Evolutionary conservation across 2,888 invertebrate genomes (phyloP), one percentile per base, ranked within the genome.

Genomic region (Sussaba pulchella): DNA sequence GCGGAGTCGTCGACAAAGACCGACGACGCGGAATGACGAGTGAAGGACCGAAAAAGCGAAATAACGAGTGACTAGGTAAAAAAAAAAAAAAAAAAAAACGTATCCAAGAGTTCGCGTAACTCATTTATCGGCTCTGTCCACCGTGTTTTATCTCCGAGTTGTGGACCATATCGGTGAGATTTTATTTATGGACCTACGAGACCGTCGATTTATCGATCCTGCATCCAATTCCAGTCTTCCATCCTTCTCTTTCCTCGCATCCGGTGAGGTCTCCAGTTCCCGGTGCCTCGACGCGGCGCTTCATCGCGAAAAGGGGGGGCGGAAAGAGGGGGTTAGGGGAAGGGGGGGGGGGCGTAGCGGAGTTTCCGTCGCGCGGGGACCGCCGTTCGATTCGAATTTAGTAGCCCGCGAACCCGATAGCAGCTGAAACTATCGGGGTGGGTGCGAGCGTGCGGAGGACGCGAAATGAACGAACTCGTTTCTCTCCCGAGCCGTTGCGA

Each of bases 311-410:
- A 12, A 66, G 43, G 50, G 36, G 19, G 36, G 24, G 47, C 19
- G 52, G 10, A 12, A 66, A 31, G 50, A 36, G 19, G 14, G 19
- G 43, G 12, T 10, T 36, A 57, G 31, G 31, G 31, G 2, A 31
- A 2, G 63, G 14, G 19, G 10, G 19, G 5, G 52, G 17, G 24
- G 19, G 69, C 10, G 43, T 21, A 47, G 45, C 54, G 52, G 70
- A 41, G 63, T 73, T 75, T 66, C 64, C 74, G 74, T 78, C 64
- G 47, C 72, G 66, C 45, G 52, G 31, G 31, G 31, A 5, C 2
- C 31, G 4, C 31, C 78, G 52, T 79, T 71, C 75, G 59, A 76
- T 66, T 80, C 70, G 70, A 80, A 76, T 80, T 80, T 76, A 75
- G 61, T 76, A 24, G 70, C 59, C 63, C 47, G 47, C 45, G 52